Evolutionary conservation across 2,888 invertebrate genomes (phyloP), one percentile per base, ranked within the genome.

Genomic region (Ernsta delagoae): DNA sequence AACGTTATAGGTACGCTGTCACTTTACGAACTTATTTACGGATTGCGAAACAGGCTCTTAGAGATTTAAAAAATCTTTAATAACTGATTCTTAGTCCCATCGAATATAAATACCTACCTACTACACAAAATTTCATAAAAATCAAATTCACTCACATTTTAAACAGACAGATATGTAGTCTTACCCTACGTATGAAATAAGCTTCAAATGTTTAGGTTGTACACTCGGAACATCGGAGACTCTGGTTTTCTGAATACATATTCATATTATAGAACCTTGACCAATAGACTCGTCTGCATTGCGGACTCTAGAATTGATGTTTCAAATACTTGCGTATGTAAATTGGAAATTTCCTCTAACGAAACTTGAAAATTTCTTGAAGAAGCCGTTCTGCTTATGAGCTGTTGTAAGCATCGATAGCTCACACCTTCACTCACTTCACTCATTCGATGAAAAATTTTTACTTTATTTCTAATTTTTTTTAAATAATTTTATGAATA

Each of bases 211-310:
- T 68, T 50, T 53, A 53, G 48, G 57, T 68, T 57, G 62, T 34
- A 24, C 39, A 43, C 68, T 54, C 36, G 4, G 56, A 61, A 56
- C 43, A 61, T 62, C 24, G 45, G 59, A 61, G 67, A 61, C 66
- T 41, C 43, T 62, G 57, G 12, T 69, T n/a, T 59, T 74, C 75
- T 87, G 82, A 85, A n/a, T n/a, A n/a, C n/a, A 87, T 89, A 87
- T 87, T 85, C 82, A 87, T n/a, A n/a, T n/a, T 84, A 72, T 76
- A 73, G 70, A 80, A 82, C 86, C 88, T 86, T 88, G 86, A 83
- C 84, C 85, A 86, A 82, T 83, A 83, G 79, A 84, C 79, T 78
- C 77, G 79, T 83, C 78, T 77, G 75, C 71, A 73, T 65, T 71
- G 73, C 74, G 73, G 68, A 71, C 70, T 73, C 71, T 75, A 73